Base-by-base conservation (phyloP, 2,113 vertebrate species). In the Gambusia holbrooki region DNA sequence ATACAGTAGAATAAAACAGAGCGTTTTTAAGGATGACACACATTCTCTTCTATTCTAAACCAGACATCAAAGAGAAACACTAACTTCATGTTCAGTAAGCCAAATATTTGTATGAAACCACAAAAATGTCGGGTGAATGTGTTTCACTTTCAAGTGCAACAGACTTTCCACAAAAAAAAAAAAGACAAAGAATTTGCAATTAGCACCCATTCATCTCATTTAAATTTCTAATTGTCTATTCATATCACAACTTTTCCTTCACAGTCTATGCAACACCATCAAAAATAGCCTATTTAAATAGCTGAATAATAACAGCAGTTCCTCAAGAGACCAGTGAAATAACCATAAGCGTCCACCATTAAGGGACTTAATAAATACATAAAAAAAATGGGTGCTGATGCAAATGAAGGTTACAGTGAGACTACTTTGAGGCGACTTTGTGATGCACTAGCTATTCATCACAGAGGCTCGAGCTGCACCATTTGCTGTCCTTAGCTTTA, bases 361-460 rank as follows among this genome's bases (percentile, higher is more conserved):
- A 92, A 90, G 94, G 92, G 93, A 95, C 90, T 90, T 86, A 91
- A 90, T 92, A 90, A 94, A 94, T 93, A 91, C 92, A 91, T 88
- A 13, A 67, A 37, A 86, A 94, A 93, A 92, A 93, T 51, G 86
- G 83, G 88, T 89, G 66, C 87, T 90, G 93, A 97, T 97, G 97
- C 96, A 99, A 98, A 99, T 98, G 93, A 97, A 95, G 96, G 96
- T 97, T 96, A 97, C 90, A 91, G 94, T 95, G 32, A 95, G 96
- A 95, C 94, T 95, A 96, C 96, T 97, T 97, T 95, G 94, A 96
- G 96, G 92, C 85, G 94, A 95, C 95, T 95, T 95, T 96, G 94
- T 95, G 96, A 96, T 96, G 95, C 94, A 90, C 95, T 94, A 96
- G 97, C 96, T 96, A 98, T 99, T 98, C 96, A 99, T 99, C 98